Conservation (phyloP, 2,888 invertebrate species). For the Polymixis lichenea region DNA sequence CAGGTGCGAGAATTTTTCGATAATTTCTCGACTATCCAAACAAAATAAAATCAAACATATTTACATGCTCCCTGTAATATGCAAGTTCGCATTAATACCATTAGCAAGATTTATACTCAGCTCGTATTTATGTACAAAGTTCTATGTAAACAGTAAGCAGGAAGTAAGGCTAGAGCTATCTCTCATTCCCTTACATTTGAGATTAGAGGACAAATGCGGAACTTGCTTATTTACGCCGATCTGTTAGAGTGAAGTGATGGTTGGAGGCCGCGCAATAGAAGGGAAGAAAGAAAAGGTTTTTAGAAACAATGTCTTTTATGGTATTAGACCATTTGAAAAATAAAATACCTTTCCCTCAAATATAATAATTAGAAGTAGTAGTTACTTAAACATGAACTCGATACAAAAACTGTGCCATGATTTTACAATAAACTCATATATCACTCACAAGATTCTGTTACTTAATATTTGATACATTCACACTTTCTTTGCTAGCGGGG, state of each 20-base stretch:
- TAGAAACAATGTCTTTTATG: no score
- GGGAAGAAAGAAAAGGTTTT: no score
- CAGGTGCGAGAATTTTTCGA: no score
- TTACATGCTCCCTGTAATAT: slow-evolving; percentile 5
- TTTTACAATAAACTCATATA: neutral
- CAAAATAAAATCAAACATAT: neutral
- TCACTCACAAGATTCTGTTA: neutral
- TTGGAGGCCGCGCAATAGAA: neutral
- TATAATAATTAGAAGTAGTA: neutral
- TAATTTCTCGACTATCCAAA: neutral
- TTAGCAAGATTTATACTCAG: slow-evolving; percentile 55
- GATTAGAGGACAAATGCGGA: slow-evolving; percentile 39
- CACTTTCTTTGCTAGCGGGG: no score
- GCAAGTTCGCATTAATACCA: slow-evolving; percentile 44
- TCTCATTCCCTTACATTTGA: slow-evolving; percentile 51
- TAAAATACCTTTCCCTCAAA: neutral
- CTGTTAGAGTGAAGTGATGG: neutral
- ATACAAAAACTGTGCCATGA: neutral
- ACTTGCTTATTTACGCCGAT: slow-evolving; percentile 45
- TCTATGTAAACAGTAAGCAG: slow-evolving; percentile 53
- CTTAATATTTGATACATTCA: neutral
- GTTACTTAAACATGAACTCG: neutral
- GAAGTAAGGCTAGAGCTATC: slow-evolving; percentile 33
- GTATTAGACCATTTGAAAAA: neutral
- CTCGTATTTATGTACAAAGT: slow-evolving; percentile 58